phyloP scores from a whole-genome alignment of 2,888 invertebrate genomes.

The Dyspetes luteomarginatus region DNA sequence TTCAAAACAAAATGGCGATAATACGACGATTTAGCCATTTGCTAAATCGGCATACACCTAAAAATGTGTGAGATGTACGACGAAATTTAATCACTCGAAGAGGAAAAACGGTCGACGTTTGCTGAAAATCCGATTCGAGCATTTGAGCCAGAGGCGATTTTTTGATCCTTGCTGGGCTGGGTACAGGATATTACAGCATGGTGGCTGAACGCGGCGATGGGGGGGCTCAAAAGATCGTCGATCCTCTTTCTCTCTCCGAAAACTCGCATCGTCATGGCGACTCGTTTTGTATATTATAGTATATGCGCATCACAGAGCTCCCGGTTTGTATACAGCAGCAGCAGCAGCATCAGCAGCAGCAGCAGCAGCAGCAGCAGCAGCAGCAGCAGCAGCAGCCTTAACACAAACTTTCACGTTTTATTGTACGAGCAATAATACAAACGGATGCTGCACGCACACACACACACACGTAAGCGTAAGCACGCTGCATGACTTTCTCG shows the following conservation, averaged over 20 bases:
- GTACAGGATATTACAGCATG: constrained; percentile 44
- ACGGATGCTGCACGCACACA: constrained; percentile 55
- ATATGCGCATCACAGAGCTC: constrained; percentile 42
- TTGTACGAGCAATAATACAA: constrained; percentile 58
- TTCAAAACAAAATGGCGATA: no score
- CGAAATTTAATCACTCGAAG: constrained; percentile 33
- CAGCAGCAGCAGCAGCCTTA: constrained; percentile 42
- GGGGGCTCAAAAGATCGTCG: constrained; percentile 66
- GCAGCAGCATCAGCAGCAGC: no score
- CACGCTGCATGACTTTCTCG: no score
- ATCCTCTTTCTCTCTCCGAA: constrained; percentile 45
- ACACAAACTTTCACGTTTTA: constrained; percentile 56
- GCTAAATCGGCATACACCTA: no score
- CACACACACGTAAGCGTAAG: no score
- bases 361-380: no score
- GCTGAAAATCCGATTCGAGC: constrained; percentile 41
- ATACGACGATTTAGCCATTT: no score
- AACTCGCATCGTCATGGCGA: constrained; percentile 60
- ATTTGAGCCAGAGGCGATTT: constrained; percentile 46
- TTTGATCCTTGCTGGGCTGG: constrained; percentile 44
- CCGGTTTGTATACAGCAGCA: constrained; percentile 49
- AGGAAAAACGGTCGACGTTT: constrained; percentile 35
- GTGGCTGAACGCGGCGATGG: constrained; percentile 48
- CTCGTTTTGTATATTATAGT: constrained; percentile 47
- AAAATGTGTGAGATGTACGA: no score